These are phyloP conservation scores for Ataeniobius toweri DNA, from an alignment of 2,797 vertebrate species.

Conservation along the genomic window DNA sequence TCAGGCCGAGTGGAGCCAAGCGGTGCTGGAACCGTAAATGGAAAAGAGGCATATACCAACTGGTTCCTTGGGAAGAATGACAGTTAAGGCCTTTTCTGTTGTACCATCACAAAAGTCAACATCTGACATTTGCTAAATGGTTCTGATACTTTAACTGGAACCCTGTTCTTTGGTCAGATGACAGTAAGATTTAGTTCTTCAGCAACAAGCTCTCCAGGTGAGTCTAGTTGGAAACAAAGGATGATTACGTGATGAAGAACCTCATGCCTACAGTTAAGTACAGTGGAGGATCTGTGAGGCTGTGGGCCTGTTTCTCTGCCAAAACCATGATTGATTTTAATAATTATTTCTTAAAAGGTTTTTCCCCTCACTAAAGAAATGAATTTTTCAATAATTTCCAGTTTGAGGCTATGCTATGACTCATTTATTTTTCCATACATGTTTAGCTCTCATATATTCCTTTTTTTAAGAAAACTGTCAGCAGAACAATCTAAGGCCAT, in stretches of 20 bases:
- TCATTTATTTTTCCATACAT: neutral
- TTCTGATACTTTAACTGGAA: neutral
- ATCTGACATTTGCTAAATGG: neutral
- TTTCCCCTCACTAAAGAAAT: neutral
- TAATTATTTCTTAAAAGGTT: neutral
- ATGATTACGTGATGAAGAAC: neutral
- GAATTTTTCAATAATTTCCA: neutral
- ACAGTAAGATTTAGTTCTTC: too few relatives aligned
- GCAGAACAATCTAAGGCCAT: neutral
- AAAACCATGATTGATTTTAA: neutral
- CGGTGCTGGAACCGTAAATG: too few relatives aligned
- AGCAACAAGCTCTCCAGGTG: too few relatives aligned
- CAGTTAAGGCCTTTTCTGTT: neutral
- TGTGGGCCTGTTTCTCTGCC: neutral
- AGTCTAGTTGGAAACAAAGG: too few relatives aligned
- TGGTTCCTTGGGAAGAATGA: neutral
- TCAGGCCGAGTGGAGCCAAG: too few relatives aligned
- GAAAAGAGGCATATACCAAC: neutral
- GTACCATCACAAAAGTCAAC: neutral
- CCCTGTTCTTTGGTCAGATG: neutral
- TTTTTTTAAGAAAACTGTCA: neutral
- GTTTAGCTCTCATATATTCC: neutral
- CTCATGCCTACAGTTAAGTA: neutral
- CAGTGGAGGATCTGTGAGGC: neutral
- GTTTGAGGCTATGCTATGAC: too few relatives aligned